Evolutionary conservation across 2,888 invertebrate species (phyloP).

Genomic region (Tetragnatha montana): DNA sequence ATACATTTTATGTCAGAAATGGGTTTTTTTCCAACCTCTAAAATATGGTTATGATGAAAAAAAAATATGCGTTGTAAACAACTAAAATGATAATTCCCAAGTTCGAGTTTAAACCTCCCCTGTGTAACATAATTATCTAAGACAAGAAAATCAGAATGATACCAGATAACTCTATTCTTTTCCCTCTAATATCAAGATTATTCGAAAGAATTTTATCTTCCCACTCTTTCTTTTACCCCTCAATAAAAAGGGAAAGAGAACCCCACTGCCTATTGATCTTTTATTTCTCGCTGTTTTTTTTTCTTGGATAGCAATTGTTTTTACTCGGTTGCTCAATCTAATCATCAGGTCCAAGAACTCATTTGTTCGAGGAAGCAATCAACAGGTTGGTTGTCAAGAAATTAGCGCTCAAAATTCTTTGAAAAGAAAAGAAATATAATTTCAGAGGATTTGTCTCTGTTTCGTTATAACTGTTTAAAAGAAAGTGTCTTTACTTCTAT

Average conservation of each 20-base stretch:
- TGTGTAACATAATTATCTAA: neutral
- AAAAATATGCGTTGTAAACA: too few species aligned
- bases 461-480: neutral
- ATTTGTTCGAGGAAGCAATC: conserved; percentile 41
- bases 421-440: neutral
- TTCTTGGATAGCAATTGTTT: conserved; percentile 29
- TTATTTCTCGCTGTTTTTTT: conserved; percentile 16
- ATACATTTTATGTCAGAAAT: too few species aligned
- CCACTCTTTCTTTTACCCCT: neutral
- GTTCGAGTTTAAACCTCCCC: neutral
- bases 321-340: conserved; percentile 43
- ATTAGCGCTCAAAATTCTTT: conserved; percentile 34
- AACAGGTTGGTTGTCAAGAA: conserved; percentile 51
- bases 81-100: neutral
- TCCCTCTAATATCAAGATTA: conserved; percentile 1
- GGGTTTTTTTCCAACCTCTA: too few species aligned
- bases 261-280: conserved; percentile 7
- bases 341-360: conserved; percentile 31
- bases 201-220: conserved; percentile 8
- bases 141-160: neutral
- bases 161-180: neutral
- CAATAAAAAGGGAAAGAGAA: conserved; percentile 21
- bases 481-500: neutral
- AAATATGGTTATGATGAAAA: too few species aligned
- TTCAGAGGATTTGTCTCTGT: neutral